phyloP scores from a whole-genome alignment of 2,113 vertebrate species.

The Prunella fulvescens region DNA sequence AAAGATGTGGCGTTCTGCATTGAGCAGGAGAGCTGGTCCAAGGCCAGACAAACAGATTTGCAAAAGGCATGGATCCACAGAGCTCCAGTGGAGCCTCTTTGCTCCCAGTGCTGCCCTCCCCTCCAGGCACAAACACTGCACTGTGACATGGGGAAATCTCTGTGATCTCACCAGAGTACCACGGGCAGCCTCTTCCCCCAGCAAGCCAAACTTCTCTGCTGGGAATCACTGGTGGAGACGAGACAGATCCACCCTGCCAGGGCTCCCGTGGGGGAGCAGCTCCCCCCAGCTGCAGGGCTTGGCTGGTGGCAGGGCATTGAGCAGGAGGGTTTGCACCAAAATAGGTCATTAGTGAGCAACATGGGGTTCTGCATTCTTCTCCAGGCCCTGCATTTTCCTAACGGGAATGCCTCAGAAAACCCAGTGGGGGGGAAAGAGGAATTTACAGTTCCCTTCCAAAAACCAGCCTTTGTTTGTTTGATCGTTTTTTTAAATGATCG shows the following conservation, averaged over 20 bases:
- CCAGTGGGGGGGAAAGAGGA: neutral
- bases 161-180: neutral
- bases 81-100: fast-evolving
- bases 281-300: neutral
- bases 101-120: neutral
- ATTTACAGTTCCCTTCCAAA: conserved; percentile 52
- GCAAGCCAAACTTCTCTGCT: neutral
- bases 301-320: neutral
- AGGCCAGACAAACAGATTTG: neutral
- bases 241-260: neutral
- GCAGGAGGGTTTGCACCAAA: conserved; percentile 15
- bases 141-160: neutral
- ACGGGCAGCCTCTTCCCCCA: neutral
- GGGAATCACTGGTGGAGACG: neutral
- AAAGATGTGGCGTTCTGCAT: neutral
- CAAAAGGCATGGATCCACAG: neutral
- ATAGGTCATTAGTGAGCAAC: neutral
- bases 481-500: conserved; percentile 45
- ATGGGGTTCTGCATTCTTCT: conserved; percentile 37
- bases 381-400: neutral
- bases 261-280: neutral
- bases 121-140: neutral
- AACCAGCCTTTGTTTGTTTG: conserved; percentile 51
- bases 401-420: conserved; percentile 30
- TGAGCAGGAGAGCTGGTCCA: neutral